These are phyloP conservation scores for Nymphalis c-album DNA, from an alignment of 2,888 invertebrate genomes.

Conservation along the genomic window DNA sequence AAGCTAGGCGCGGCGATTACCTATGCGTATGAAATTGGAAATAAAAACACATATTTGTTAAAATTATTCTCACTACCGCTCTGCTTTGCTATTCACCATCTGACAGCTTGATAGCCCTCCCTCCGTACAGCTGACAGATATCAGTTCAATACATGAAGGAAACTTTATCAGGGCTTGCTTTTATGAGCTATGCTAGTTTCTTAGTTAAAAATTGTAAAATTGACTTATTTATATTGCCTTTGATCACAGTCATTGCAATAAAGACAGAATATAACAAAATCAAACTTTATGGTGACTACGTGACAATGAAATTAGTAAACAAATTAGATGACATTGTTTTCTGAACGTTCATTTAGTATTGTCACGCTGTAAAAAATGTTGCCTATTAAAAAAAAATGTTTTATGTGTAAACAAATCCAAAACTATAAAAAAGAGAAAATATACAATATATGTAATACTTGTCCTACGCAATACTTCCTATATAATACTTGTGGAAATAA, in stretches of 20 bases:
- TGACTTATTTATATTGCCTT: not conserved
- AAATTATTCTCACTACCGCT: constrained; percentile 72
- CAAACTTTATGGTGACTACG: constrained; percentile 26
- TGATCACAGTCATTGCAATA: not conserved
- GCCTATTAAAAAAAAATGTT: not conserved
- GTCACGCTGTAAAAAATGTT: constrained; percentile 5
- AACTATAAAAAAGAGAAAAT: too few relatives aligned
- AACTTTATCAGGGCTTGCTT: not conserved
- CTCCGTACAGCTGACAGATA: constrained; percentile 47
- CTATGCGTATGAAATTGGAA: constrained; percentile 68
- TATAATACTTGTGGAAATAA: too few relatives aligned
- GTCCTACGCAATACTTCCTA: too few relatives aligned
- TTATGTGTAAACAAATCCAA: not conserved
- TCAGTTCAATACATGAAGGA: constrained; percentile 37
- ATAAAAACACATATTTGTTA: constrained; percentile 75
- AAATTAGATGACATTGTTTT: constrained; percentile 33
- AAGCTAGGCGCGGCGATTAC: constrained; percentile 61
- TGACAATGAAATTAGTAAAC: constrained; percentile 33
- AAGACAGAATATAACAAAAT: constrained; percentile 19
- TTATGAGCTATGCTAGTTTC: constrained; percentile 2
- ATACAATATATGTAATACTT: too few relatives aligned
- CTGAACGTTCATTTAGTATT: constrained; percentile 29
- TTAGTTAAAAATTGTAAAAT: not conserved
- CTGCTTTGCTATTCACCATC: constrained; percentile 66
- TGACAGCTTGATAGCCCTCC: constrained; percentile 47